phyloP scores from a whole-genome alignment of 2,797 vertebrate genomes.

The Petrocephalus schoutedeni region DNA sequence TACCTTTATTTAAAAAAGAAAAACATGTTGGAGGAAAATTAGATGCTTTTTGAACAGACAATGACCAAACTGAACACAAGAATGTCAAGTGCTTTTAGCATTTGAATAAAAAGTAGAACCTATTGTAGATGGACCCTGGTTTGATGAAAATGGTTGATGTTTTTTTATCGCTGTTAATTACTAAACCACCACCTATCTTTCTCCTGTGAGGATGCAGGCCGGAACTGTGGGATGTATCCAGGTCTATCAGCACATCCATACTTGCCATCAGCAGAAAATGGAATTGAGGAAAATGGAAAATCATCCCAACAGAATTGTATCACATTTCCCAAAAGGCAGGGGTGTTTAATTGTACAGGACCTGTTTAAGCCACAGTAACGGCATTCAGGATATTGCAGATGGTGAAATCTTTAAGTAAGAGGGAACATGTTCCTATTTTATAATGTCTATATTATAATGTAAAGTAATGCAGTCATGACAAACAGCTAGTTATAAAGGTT shows the following conservation, averaged over 20 bases:
- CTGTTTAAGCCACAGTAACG: not conserved
- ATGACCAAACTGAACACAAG: not conserved
- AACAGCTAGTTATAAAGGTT: not conserved
- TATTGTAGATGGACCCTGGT: not conserved
- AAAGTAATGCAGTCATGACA: not conserved
- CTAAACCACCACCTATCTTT: not conserved
- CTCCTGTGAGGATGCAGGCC: not conserved
- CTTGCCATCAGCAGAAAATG: not conserved
- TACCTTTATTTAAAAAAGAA: not conserved
- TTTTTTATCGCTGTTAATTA: not conserved
- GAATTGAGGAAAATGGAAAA: not conserved
- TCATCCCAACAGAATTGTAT: not conserved
- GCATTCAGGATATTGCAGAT: not conserved
- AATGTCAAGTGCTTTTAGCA: not conserved
- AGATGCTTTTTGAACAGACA: not conserved
- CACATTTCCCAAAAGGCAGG: not conserved
- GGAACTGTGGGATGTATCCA: not conserved
- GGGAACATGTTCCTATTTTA: not conserved
- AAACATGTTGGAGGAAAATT: not conserved
- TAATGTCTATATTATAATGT: not conserved
- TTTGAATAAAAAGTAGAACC: not conserved
- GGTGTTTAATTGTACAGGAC: not conserved
- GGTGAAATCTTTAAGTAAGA: not conserved
- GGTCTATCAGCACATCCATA: not conserved
- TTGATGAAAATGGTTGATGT: not conserved